Evolutionary conservation across 2,113 vertebrate species (phyloP).

Genomic region (Pollimyrus isidori): DNA sequence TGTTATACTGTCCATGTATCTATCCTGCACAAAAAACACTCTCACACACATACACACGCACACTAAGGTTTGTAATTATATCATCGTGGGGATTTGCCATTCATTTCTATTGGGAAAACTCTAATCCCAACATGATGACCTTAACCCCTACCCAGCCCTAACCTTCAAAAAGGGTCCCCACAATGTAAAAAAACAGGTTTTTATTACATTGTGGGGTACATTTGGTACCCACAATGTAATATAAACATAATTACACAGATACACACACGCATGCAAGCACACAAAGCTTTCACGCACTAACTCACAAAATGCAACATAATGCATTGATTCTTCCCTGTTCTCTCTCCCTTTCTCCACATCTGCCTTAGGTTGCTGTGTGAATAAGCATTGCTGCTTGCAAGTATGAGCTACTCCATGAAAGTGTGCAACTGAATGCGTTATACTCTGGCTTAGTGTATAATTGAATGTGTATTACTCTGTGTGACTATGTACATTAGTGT

Average conservation of each 20-base stretch:
- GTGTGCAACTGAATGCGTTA: not conserved
- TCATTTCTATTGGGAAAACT: too few relatives aligned
- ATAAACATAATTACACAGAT: not conserved
- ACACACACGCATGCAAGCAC: conserved; percentile 22
- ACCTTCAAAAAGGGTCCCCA: too few relatives aligned
- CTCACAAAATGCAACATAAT: not conserved
- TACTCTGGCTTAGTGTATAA: not conserved
- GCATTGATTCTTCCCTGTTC: not conserved
- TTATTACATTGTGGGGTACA: too few relatives aligned
- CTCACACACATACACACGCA: conserved; percentile 21
- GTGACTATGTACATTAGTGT: too few relatives aligned
- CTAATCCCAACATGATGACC: too few relatives aligned
- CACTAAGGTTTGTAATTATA: not conserved
- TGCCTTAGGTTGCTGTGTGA: not conserved
- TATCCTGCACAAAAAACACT: conserved; percentile 1
- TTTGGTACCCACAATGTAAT: too few relatives aligned
- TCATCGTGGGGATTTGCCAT: too few relatives aligned
- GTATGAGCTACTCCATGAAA: not conserved
- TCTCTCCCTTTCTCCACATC: not conserved
- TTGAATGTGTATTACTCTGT: not conserved
- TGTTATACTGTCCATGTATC: not conserved
- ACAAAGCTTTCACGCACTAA: conserved; percentile 17
- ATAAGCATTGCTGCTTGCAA: not conserved
- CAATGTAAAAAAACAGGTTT: too few relatives aligned
- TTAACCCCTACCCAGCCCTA: too few relatives aligned